Conservation (phyloP, 2,113 vertebrate genomes). For the Scatophagus argus region DNA sequence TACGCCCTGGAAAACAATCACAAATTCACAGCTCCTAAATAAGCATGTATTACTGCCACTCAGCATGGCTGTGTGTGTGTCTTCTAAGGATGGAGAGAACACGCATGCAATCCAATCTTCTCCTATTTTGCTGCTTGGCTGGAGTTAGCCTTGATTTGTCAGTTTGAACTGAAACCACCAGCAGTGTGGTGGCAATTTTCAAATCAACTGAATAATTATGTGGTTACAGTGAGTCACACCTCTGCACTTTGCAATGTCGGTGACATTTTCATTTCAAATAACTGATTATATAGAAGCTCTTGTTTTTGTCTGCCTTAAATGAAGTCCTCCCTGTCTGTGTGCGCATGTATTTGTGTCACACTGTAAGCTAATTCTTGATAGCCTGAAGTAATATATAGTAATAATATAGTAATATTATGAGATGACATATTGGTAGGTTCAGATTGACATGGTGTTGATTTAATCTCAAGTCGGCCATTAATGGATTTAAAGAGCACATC, state of each 20-base stretch:
- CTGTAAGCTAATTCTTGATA: conserved; percentile 52
- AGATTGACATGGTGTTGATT: conserved; percentile 71
- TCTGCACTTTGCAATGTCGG: conserved; percentile 62
- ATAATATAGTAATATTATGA: too few relatives aligned
- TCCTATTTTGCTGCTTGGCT: conserved; percentile 67
- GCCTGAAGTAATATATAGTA: too few relatives aligned
- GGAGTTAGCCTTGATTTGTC: conserved; percentile 70
- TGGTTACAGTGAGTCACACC: conserved; percentile 64
- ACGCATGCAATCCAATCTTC: conserved; percentile 49
- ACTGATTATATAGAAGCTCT: conserved; percentile 58
- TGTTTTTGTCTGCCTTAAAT: conserved; percentile 45
- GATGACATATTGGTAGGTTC: conserved; percentile 68
- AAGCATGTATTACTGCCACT: conserved; percentile 64
- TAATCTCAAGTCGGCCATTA: conserved; percentile 62
- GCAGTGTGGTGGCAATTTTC: conserved; percentile 69
- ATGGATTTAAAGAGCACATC: conserved; percentile 58
- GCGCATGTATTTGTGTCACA: not conserved
- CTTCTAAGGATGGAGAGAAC: conserved; percentile 55
- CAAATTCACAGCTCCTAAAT: conserved; percentile 71
- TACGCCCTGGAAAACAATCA: conserved; percentile 76
- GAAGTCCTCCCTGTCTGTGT: conserved; percentile 20
- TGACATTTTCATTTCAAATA: conserved; percentile 74
- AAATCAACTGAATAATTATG: conserved; percentile 75
- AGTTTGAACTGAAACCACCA: conserved; percentile 65
- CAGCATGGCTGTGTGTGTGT: conserved; percentile 69